Evolutionary conservation across 2,113 vertebrate genomes (phyloP).

Genomic region (Syngnathus scovelli): DNA sequence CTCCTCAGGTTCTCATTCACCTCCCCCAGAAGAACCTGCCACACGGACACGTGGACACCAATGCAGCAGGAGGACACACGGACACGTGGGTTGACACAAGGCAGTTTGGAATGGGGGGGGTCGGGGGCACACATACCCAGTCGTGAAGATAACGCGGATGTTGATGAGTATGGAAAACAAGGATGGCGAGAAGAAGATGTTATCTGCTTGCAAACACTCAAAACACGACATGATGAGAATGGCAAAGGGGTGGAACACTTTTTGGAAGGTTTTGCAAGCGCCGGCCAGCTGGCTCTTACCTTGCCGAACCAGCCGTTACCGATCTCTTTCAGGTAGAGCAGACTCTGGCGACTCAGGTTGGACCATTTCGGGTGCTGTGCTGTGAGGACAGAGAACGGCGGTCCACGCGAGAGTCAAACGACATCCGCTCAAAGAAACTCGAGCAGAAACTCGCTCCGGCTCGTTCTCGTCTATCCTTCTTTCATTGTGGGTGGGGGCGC

Average conservation of each 20-base stretch:
- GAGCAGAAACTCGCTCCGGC: conserved; percentile 7
- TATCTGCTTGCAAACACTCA: conserved; percentile 26
- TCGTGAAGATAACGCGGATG: conserved; percentile 35
- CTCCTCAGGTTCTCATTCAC: conserved; percentile 79
- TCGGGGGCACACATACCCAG: conserved; percentile 42
- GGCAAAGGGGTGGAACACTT: background rate
- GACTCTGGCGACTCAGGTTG: conserved; percentile 82
- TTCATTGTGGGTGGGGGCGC: conserved; percentile 24
- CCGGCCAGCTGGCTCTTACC: conserved; percentile 62
- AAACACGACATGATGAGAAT: background rate
- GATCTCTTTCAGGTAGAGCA: conserved; percentile 92
- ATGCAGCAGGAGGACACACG: conserved; percentile 10
- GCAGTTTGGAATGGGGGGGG: background rate
- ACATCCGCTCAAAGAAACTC: background rate
- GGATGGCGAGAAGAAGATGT: conserved; percentile 28
- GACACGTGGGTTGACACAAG: conserved; percentile 16
- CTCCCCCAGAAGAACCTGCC: conserved; percentile 89
- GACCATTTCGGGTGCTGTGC: conserved; percentile 83
- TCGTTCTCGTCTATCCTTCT: conserved; percentile 6
- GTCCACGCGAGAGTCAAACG: background rate
- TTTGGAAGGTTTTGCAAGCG: too few species aligned
- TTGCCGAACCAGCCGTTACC: conserved; percentile 95
- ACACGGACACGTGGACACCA: conserved; percentile 16
- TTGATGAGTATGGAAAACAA: conserved; percentile 13
- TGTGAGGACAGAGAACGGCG: conserved; percentile 42